Evolutionary conservation across 1,140 invertebrate species (phyloP), one percentile per base, ranked within the genome.

Genomic region (Leguminivora glycinivorella): DNA sequence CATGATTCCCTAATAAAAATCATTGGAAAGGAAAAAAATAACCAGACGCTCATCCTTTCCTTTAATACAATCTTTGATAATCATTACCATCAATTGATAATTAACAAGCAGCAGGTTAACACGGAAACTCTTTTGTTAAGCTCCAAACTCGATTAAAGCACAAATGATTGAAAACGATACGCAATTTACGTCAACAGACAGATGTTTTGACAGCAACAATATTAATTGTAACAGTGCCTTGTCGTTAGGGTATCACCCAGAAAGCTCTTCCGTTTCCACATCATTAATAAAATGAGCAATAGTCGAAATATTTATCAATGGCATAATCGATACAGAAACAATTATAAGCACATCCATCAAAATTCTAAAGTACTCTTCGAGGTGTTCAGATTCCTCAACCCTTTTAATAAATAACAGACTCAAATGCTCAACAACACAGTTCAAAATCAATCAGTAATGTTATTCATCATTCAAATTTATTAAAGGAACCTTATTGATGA

Each of bases 291-390:
- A 90, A 91, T 88, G 87, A 88, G 89, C 84, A 88, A 91, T 91
- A 88, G 87, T 87, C 83, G 87, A 85, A 89, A 89, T 91, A 88
- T 90, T 89, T 90, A 90, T 91, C 89, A 90, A 88, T 91, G 88
- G 88, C 89, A 91, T 91, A 91, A 91, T 91, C 89, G 88, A 91
- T 91, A 91, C 89, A 89, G 86, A 91, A 91, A 91, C 87, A 91
- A 91, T 91, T 91, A 91, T 91, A 91, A 91, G 81, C 81, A 83
- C 88, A 91, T 91, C 84, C 85, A 91, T 91, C 89, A 91, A 91
- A 88, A 90, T 90, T 85, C 81, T 87, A 80, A 82, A 88, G 81
- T 88, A 74, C 71, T 73, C 73, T 83, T 78, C 75, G 75, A 84
- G 80, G 79, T 80, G 80, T 86, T 76, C 70, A 67, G 75, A 84